Base-by-base conservation (phyloP, 1,140 invertebrate species). In the Heterodera carotae region DNA sequence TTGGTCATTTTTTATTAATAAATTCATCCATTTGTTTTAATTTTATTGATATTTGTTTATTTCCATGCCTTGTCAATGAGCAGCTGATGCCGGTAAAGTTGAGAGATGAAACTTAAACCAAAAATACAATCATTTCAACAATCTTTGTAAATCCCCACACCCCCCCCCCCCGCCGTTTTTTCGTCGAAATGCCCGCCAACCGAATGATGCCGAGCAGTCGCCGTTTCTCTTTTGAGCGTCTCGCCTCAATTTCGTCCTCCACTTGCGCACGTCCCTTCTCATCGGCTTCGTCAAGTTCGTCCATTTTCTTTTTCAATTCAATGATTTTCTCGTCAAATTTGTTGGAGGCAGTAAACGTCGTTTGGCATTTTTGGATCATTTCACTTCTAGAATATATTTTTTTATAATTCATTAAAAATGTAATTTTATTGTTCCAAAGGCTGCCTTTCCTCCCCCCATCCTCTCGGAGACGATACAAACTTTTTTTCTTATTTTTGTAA, bases 311-410 rank as follows among this genome's bases (percentile, higher is more conserved):
- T 15, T 53, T 29, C 59, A 78, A 33, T 29, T 78, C 43, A 25
- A 48, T 79, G 8, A 78, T 78, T 67, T 78, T 39, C n/a, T 78
- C 69, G 62, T 78, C 77, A 7, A 62, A 78, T 12, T 77, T 36
- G 34, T 66, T 62, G n/a, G 77, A 76, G 27, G 33, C 71, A n/a
- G 60, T 25, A 43, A 84, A 84, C 22, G 83, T 83, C 15, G 18
- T 25, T 48, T 84, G 83, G 22, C 53, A 69, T 31, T 81, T 84
- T 39, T 33, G n/a, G 53, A 83, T 75, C 27, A 84, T 59, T 22
- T 60, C 72, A 12, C 8, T 36, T 39, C 80, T 27, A 70, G 0
- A 56, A 56, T n/a, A 56, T 22, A 22, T 53, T 53, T 18, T 6
- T 8, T 43, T 43, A 43, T 43, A 43, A 43, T 43, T n/a, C n/a